Percentiles rank a stretch among this genome's conserved stretches.
phyloP scores from a whole-genome alignment of 2,888 invertebrate species.

The Folsomia manolachei region DNA sequence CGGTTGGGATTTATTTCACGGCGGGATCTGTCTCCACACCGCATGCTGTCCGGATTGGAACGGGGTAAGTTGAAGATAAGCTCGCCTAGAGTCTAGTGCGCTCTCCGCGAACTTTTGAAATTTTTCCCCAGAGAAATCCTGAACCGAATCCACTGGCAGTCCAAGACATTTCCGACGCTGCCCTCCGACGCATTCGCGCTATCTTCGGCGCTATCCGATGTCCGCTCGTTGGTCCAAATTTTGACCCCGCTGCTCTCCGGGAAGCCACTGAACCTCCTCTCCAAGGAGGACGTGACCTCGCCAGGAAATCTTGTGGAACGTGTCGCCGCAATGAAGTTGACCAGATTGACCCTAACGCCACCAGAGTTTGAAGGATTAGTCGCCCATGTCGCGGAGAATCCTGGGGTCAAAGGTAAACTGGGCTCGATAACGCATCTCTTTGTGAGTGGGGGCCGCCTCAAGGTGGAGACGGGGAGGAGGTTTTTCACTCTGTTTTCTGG shows the following conservation, averaged over 20 bases:
- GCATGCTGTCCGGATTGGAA: background rate
- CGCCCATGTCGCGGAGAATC: background rate
- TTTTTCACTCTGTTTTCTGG: conserved; percentile 11
- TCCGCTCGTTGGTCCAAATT: conserved; percentile 5
- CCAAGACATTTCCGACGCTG: conserved; percentile 6
- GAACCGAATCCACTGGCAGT: conserved; percentile 20
- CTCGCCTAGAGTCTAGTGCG: too few relatives aligned
- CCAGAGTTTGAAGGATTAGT: background rate
- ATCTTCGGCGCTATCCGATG: conserved; percentile 7
- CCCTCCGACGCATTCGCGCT: background rate
- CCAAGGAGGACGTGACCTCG: background rate
- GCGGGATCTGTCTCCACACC: conserved; percentile 4
- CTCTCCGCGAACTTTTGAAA: background rate
- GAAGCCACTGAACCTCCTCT: conserved; percentile 7
- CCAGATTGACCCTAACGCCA: conserved; percentile 13
- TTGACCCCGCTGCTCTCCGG: conserved; percentile 3
- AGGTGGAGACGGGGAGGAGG: background rate
- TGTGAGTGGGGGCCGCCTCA: background rate
- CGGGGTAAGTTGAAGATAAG: background rate
- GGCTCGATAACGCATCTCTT: conserved; percentile 5
- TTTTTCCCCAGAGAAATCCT: conserved; percentile 2
- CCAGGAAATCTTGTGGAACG: background rate
- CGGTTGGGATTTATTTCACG: conserved; percentile 12
- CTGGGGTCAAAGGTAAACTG: background rate
- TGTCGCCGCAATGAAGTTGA: background rate